A percentile compares a stretch with the other conserved stretches of the same genome.
phyloP scores from a whole-genome alignment of 2,888 invertebrate genomes.

The Temnothorax ravouxi region DNA sequence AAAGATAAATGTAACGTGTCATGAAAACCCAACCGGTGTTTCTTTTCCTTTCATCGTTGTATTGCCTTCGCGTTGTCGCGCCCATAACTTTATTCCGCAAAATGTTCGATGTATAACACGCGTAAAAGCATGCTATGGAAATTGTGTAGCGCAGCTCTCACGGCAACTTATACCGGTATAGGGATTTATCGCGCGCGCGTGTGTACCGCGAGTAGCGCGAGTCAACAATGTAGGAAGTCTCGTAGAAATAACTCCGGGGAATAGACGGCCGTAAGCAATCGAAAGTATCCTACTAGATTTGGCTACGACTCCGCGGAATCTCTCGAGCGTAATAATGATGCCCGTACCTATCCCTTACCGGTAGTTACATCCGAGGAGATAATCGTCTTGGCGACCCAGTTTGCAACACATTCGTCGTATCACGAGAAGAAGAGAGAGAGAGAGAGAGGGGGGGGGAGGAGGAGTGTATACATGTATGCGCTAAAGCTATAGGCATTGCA shows the following conservation, averaged over 20 bases:
- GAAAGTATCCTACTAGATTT: conserved; percentile 76
- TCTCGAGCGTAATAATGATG: conserved; percentile 71
- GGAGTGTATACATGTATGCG: neutral
- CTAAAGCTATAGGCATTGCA: neutral
- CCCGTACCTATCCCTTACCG: conserved; percentile 63
- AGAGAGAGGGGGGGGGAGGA: neutral
- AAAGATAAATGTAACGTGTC: neutral
- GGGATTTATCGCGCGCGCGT: conserved; percentile 46
- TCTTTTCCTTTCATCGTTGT: neutral
- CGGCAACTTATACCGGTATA: conserved; percentile 27
- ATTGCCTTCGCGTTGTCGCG: conserved; percentile 18
- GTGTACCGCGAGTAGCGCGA: conserved; percentile 58
- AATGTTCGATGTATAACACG: conserved; percentile 32
- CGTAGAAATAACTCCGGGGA: conserved; percentile 65
- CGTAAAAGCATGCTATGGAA: conserved; percentile 31
- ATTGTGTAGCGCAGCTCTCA: conserved; percentile 28
- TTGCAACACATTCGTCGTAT: conserved; percentile 45
- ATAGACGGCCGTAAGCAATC: conserved; percentile 67
- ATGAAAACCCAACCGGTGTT: neutral
- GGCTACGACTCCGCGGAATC: conserved; percentile 70
- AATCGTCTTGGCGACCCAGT: conserved; percentile 72
- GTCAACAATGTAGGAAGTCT: conserved; percentile 70
- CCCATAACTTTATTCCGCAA: conserved; percentile 29
- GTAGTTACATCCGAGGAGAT: conserved; percentile 69
- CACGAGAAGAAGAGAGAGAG: neutral